A percentile compares a stretch with the other conserved stretches of the same genome.
Evolutionary conservation across 2,888 invertebrate genomes (phyloP).

Genomic region (Drosophila incognita): DNA sequence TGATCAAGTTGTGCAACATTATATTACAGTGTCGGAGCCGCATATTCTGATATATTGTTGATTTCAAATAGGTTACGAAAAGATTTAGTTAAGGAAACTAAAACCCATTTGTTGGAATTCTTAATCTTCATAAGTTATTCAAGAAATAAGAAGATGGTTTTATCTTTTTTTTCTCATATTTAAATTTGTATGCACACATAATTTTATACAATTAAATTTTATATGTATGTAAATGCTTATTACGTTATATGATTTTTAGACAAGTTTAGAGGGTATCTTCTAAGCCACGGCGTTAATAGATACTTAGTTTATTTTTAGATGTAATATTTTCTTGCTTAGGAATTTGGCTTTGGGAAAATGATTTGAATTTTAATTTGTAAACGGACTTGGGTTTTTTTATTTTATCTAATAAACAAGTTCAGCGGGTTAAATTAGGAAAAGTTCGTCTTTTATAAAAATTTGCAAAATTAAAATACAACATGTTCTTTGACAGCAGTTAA

Average conservation of each 20-base stretch:
- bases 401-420: conserved; percentile 56
- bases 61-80: background rate
- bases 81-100: background rate
- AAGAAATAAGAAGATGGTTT: background rate
- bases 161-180: background rate
- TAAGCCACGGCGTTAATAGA: background rate
- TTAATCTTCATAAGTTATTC: background rate
- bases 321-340: conserved; percentile 45
- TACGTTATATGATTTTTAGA: background rate
- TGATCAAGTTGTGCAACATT: background rate
- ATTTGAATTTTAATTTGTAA: conserved; percentile 55
- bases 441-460: conserved; percentile 59
- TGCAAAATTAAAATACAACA: conserved; percentile 66
- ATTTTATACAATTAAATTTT: background rate
- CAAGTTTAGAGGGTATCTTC: conserved; percentile 9
- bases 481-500: conserved; percentile 47
- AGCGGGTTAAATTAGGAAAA: conserved; percentile 59
- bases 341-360: conserved; percentile 50
- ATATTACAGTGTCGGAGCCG: background rate
- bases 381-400: conserved; percentile 52
- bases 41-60: background rate
- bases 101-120: background rate
- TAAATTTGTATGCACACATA: background rate
- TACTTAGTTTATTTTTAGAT: conserved; percentile 21
- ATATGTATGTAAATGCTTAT: background rate